Evolutionary conservation across 2,113 vertebrate genomes (phyloP).

Genomic region (Caracal caracal): DNA sequence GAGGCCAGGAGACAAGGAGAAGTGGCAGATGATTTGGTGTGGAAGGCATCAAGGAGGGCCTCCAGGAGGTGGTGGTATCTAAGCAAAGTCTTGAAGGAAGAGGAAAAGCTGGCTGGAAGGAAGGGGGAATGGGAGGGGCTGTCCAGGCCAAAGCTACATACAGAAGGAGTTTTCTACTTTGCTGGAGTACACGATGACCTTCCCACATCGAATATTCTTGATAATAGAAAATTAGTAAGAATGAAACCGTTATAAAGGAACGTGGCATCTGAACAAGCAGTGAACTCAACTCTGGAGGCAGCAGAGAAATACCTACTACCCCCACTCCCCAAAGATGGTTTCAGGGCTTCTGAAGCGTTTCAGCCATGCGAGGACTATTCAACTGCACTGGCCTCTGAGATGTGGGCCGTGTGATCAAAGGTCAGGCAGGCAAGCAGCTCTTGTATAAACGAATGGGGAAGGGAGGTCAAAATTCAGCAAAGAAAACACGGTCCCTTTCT

Average conservation of each 20-base stretch:
- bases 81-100: not conserved
- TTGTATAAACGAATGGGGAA: rapidly evolving
- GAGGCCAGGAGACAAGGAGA: not conserved
- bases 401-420: not conserved
- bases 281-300: not conserved
- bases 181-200: not conserved
- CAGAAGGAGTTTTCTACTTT: not conserved
- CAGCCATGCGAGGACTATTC: not conserved
- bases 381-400: not conserved
- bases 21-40: too few species aligned
- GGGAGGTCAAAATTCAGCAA: not conserved
- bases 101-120: not conserved
- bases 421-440: not conserved
- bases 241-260: not conserved
- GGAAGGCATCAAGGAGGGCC: not conserved
- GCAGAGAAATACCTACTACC: not conserved
- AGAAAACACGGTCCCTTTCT: not conserved
- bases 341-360: not conserved
- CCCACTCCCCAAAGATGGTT: not conserved
- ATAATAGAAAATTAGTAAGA: not conserved
- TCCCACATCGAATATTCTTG: not conserved
- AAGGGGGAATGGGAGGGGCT: not conserved
- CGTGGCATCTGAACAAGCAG: not conserved
- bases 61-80: not conserved
- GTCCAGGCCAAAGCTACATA: not conserved